Conservation (phyloP, 2,113 vertebrate species). For the Mola mola region DNA sequence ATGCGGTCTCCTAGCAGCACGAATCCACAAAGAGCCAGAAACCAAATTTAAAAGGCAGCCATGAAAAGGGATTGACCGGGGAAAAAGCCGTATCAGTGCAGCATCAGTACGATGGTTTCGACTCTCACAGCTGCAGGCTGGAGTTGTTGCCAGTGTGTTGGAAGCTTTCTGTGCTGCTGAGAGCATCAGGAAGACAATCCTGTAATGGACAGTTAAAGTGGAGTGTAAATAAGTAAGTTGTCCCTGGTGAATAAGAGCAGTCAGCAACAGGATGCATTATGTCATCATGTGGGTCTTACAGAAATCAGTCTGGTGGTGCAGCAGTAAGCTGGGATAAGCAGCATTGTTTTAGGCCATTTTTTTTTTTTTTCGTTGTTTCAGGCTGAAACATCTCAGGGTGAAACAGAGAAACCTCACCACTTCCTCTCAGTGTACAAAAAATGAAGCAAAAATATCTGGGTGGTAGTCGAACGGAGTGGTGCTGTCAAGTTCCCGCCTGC, state of each 20-base stretch:
- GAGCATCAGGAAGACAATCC: background rate
- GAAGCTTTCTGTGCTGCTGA: background rate
- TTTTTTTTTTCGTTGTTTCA: too few relatives aligned
- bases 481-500: too few relatives aligned
- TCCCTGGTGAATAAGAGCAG: background rate
- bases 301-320: background rate
- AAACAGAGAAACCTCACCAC: too few relatives aligned
- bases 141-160: constrained; percentile 6
- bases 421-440: too few relatives aligned
- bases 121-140: constrained; percentile 17
- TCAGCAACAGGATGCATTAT: background rate
- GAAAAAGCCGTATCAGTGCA: constrained; percentile 4
- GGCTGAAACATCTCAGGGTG: too few relatives aligned
- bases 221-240: background rate
- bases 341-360: too few relatives aligned
- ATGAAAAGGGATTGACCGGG: background rate
- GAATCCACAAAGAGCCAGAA: constrained; percentile 18
- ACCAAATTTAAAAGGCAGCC: constrained; percentile 16
- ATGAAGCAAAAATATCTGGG: too few relatives aligned
- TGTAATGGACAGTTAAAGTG: background rate
- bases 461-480: too few relatives aligned
- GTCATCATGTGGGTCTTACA: background rate
- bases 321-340: too few relatives aligned
- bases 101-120: constrained; percentile 1
- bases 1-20: background rate